Base-by-base conservation (phyloP, 2,797 vertebrate species). In the Babyrousa celebensis region DNA sequence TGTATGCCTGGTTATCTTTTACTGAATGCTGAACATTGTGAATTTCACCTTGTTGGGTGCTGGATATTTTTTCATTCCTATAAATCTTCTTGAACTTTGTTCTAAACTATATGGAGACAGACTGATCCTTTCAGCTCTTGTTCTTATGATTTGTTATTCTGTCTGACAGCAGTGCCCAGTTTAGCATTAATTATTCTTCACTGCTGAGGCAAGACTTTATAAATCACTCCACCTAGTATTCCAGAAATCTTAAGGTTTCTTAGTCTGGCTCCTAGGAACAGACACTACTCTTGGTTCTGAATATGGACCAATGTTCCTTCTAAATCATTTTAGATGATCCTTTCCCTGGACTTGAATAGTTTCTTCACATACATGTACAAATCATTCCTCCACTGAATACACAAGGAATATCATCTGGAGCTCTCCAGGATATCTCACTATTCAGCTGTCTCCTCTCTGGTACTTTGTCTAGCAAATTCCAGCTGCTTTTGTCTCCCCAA, bases 61-160 rank as follows among this genome's bases (percentile, higher is more conserved):
- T 63, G 40, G 21, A 32, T 75, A 75, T 52, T 52, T 88, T 52
- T 75, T 27, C 48, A 32, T 52, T 88, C 27, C 71, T 87, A 52
- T 87, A 74, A 63, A 75, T 63, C 20, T 63, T 62, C 40, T 63
- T 63, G 71, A 62, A 86, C 25, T 75, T 63, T 58, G 36, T 72
- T 25, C 83, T 70, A 75, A 75, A 48, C 32, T 32, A 75, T 20
- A 12, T 75, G 27, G 14, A 88, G 71, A 62, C 20, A 36, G 48
- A 29, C 58, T 88, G 15, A 27, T 43, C 36, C 25, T 43, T 72
- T 65, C 43, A 77, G 72, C 21, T 77, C 29, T 65, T 36, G 43
- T 48, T 88, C 63, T 65, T 89, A 77, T 77, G 60, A 88, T 77
- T 65, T 54, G 71, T 52, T 77, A 65, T 65, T 77, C 60, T 36